These are phyloP conservation scores for Sebastes flavidus DNA, from an alignment of 2,797 vertebrate genomes.

Conservation along the genomic window DNA sequence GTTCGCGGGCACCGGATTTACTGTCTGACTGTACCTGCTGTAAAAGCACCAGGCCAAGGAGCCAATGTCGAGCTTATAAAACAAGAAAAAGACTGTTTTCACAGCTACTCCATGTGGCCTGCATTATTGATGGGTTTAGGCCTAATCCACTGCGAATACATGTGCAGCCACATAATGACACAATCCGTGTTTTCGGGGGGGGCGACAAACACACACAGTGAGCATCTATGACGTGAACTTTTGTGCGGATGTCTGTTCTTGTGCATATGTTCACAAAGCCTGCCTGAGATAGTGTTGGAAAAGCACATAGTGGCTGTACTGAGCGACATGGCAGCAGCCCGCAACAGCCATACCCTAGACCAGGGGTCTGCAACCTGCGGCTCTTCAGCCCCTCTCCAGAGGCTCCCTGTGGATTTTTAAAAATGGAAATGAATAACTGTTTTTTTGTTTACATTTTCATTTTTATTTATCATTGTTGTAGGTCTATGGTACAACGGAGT, in stretches of 20 bases:
- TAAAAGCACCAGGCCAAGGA: conserved; percentile 10
- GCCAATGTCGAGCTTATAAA: conserved; percentile 45
- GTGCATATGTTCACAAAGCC: conserved; percentile 27
- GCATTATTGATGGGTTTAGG: conserved; percentile 69
- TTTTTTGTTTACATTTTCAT: too few relatives aligned
- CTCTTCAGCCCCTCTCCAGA: too few relatives aligned
- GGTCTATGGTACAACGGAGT: too few relatives aligned
- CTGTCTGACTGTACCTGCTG: conserved; percentile 10
- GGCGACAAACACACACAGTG: conserved; percentile 34
- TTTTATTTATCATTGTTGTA: too few relatives aligned
- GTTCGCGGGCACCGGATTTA: conserved; percentile 23
- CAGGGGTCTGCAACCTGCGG: too few relatives aligned
- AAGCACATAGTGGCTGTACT: conserved; percentile 12
- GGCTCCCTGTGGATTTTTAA: too few relatives aligned
- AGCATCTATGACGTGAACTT: conserved; percentile 24
- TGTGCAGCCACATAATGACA: conserved; percentile 52
- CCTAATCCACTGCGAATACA: conserved; percentile 59
- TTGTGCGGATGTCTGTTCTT: conserved; percentile 24
- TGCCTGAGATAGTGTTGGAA: conserved; percentile 2
- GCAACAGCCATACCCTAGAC: conserved; percentile 4
- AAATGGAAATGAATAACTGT: too few relatives aligned
- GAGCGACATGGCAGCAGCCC: conserved; percentile 16
- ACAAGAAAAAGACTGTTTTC: conserved; percentile 57
- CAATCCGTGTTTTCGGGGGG: conserved; percentile 33
- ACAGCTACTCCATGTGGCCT: conserved; percentile 53